phyloP scores from a whole-genome alignment of 2,888 invertebrate genomes.

The Hirtodrosophila duncani region DNA sequence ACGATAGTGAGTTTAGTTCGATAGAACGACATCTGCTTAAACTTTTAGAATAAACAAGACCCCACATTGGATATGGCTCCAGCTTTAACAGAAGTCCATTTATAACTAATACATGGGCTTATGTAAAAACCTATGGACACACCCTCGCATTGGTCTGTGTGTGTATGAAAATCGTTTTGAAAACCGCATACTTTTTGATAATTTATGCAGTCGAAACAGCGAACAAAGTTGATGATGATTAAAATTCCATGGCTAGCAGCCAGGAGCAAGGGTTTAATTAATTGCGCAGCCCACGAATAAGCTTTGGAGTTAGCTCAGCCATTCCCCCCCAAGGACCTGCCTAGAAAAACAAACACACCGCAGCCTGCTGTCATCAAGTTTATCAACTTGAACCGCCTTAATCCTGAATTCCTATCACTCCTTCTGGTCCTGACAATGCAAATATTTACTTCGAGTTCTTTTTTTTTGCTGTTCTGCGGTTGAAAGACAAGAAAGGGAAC shows the following conservation, averaged over 20 bases:
- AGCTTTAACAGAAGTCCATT: no score
- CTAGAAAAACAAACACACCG: slow-evolving; percentile 14
- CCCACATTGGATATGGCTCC: no score
- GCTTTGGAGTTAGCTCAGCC: background rate
- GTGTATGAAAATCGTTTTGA: no score
- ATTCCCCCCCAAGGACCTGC: slow-evolving; percentile 2
- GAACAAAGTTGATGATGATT: no score
- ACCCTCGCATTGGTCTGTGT: no score
- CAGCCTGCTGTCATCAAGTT: slow-evolving; percentile 22
- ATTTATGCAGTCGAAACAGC: slow-evolving; percentile 29
- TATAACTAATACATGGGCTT: no score
- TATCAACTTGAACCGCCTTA: slow-evolving; percentile 22
- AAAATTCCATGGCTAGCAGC: no score
- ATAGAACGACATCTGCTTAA: no score
- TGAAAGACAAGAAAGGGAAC: slow-evolving; percentile 10
- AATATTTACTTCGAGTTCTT: slow-evolving; percentile 32
- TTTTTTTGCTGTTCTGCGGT: slow-evolving; percentile 4
- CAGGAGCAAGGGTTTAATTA: slow-evolving; percentile 38
- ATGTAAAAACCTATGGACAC: no score
- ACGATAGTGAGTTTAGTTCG: no score
- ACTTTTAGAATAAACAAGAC: no score
- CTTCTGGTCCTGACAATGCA: slow-evolving; percentile 2
- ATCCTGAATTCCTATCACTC: slow-evolving; percentile 10
- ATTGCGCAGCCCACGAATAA: slow-evolving; percentile 28
- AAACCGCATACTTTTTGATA: no score